phyloP scores from a whole-genome alignment of 2,113 vertebrate species.

The Entosphenus tridentatus region DNA sequence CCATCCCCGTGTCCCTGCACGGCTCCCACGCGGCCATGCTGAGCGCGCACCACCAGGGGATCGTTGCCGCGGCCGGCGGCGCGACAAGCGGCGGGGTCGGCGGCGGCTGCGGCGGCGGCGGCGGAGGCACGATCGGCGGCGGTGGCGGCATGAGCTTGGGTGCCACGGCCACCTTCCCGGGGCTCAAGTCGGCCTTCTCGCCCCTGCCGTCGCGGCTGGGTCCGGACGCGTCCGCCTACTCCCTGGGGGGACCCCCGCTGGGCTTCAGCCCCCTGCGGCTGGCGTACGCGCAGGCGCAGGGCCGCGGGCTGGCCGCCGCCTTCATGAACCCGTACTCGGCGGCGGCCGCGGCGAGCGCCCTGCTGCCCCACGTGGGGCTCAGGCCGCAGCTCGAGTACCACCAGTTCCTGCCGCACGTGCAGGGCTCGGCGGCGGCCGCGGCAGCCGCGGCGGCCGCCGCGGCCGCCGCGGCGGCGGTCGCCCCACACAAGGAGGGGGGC shows the following conservation, averaged over 20 bases:
- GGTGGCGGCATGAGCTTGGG: too few species aligned
- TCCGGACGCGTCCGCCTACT: slow-evolving; percentile 52
- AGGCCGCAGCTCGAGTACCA: slow-evolving; percentile 84
- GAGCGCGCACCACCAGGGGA: too few species aligned
- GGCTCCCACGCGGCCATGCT: too few species aligned
- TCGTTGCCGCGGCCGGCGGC: slow-evolving; percentile 27
- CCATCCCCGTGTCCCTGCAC: too few species aligned
- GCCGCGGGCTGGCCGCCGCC: slow-evolving; percentile 52
- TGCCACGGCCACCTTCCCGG: slow-evolving; percentile 29
- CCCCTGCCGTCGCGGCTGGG: slow-evolving; percentile 77
- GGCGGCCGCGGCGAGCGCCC: slow-evolving; percentile 24
- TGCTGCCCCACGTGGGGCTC: slow-evolving; percentile 88
- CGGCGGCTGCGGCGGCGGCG: slow-evolving; percentile 29
- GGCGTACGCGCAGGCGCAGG: slow-evolving; percentile 72
- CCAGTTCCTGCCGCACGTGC: not conserved
- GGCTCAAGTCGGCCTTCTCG: slow-evolving; percentile 88
- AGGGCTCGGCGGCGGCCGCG: not conserved
- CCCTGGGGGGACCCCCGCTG: slow-evolving; percentile 55
- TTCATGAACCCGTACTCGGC: slow-evolving; percentile 98
- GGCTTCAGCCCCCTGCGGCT: slow-evolving; percentile 81
- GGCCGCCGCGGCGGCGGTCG: not conserved
- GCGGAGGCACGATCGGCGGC: too few species aligned
- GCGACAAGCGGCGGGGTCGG: slow-evolving; percentile 60
- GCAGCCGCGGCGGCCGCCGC: not conserved
- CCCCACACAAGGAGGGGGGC: not conserved